Conservation (phyloP, 1,140 invertebrate species). For the Plutomurus gul region DNA sequence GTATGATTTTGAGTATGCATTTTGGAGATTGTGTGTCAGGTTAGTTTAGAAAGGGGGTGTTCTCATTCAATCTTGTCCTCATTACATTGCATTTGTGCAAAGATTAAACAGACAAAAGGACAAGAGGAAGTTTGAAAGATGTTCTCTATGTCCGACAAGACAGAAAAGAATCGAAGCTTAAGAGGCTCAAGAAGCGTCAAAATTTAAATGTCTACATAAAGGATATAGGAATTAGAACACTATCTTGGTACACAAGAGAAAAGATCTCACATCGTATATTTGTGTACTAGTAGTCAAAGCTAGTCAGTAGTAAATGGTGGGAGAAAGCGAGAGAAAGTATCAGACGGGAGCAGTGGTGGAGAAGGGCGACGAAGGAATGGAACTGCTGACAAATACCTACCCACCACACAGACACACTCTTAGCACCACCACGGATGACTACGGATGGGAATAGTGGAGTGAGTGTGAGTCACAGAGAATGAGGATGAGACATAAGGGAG, state of each 20-base stretch:
- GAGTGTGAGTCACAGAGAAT: neutral
- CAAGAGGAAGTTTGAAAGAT: neutral
- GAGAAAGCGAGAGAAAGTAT: too few species aligned
- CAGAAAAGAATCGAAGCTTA: neutral
- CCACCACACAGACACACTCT: too few species aligned
- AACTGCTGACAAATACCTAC: too few species aligned
- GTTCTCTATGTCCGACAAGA: neutral
- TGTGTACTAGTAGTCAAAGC: neutral
- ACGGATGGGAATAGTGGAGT: neutral
- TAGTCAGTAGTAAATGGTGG: too few species aligned
- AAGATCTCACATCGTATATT: neutral
- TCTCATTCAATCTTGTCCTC: neutral
- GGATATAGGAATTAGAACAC: neutral
- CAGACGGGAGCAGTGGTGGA: too few species aligned
- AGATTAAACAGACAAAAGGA: neutral
- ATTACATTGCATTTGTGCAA: neutral
- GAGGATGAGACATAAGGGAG: slow-evolving; percentile 2
- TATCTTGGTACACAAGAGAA: neutral
- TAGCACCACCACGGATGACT: neutral
- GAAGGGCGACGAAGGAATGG: too few species aligned
- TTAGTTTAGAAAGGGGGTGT: neutral
- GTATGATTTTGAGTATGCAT: too few species aligned
- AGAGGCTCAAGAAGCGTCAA: slow-evolving; percentile 4
- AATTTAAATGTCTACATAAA: slow-evolving; percentile 18
- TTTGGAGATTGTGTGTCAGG: neutral